These are phyloP conservation scores for Drosophila bipectinata DNA, from an alignment of 1,140 invertebrate genomes.

Conservation along the genomic window DNA sequence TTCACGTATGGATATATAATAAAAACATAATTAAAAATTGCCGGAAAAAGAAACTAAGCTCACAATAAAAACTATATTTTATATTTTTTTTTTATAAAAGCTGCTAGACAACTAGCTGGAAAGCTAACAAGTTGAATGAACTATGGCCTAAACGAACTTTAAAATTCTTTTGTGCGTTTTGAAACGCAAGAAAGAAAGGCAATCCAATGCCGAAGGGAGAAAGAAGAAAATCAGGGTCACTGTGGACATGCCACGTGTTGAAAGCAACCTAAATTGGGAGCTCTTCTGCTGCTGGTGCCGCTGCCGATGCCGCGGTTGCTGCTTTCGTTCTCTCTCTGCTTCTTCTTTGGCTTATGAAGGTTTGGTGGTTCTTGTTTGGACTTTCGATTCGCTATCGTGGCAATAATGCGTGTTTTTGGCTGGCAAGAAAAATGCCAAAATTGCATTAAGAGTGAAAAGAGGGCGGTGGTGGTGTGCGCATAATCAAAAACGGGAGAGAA, in stretches of 20 bases:
- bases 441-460: constrained; percentile 24
- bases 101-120: not conserved
- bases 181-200: constrained; percentile 19
- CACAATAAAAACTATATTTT: too few species aligned
- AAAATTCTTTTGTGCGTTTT: constrained; percentile 17
- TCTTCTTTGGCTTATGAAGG: too few species aligned
- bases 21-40: not conserved
- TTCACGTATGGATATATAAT: not conserved
- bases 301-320: constrained; percentile 6
- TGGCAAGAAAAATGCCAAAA: constrained; percentile 15
- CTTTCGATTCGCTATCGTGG: constrained; percentile 29
- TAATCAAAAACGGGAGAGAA: constrained; percentile 50
- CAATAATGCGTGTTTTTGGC: constrained; percentile 27
- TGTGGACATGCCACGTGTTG: constrained; percentile 68
- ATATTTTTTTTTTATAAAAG: not conserved
- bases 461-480: constrained; percentile 59
- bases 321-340: constrained; percentile 9
- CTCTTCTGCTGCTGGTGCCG: not conserved
- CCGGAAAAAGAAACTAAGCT: too few species aligned
- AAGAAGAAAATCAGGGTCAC: constrained; percentile 51
- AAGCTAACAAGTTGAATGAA: constrained; percentile 56
- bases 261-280: constrained; percentile 33
- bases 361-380: constrained; percentile 11
- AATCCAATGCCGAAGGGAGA: constrained; percentile 13
- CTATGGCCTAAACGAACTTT: constrained; percentile 21